Evolutionary conservation across 2,113 vertebrate species (phyloP).

Genomic region (Lepus timidus): DNA sequence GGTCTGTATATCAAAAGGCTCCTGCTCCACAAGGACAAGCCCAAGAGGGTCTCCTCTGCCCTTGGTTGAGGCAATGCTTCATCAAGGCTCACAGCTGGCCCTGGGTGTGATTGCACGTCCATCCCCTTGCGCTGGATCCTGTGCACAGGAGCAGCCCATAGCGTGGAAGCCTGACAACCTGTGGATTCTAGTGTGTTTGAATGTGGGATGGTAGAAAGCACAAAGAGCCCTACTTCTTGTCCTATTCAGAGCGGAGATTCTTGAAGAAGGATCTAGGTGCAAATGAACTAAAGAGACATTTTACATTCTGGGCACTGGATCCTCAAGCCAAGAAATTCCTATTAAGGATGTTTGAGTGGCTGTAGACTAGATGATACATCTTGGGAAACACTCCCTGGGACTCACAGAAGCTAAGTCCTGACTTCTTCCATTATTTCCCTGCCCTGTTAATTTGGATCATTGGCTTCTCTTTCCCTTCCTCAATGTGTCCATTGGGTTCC

Average conservation of each 20-base stretch:
- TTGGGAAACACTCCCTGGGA: background rate
- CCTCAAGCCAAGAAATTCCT: background rate
- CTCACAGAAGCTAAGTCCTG: too few relatives aligned
- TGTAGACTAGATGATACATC: background rate
- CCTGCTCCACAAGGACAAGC: background rate
- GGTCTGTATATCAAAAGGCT: background rate
- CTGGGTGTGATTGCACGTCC: too few relatives aligned
- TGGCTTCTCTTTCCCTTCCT: background rate
- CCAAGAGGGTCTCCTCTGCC: background rate
- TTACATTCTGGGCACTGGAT: background rate
- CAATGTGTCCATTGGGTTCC: background rate
- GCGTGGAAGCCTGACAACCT: background rate
- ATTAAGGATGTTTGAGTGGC: background rate
- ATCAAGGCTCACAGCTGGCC: background rate
- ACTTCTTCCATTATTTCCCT: background rate
- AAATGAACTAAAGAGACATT: background rate
- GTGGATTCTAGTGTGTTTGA: background rate
- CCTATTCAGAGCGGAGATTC: background rate
- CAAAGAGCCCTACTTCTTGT: background rate
- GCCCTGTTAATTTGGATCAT: background rate
- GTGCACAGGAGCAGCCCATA: rapidly evolving
- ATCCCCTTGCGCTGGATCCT: too few relatives aligned
- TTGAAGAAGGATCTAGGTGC: background rate
- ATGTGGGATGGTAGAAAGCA: background rate
- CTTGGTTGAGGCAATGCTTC: background rate